Base-by-base conservation (phyloP, 1,140 invertebrate genomes). In the Conus betulinus region DNA sequence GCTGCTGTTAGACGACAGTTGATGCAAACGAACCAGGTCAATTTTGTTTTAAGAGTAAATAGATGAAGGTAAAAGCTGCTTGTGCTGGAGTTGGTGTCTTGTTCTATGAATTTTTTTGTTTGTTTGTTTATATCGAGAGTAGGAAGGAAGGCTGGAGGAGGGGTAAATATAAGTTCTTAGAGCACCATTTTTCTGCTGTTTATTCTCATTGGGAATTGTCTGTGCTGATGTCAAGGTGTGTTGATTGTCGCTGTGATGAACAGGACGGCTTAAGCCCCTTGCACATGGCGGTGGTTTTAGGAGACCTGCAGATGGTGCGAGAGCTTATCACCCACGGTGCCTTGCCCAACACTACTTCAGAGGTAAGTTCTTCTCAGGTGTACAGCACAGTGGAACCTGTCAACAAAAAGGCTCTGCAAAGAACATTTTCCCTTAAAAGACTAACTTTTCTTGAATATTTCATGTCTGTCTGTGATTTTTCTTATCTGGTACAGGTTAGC, bases 321-420 rank as follows among this genome's bases (percentile, higher is more conserved):
- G 85, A 87, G 25, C 85, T 87, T 5, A 87, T 87, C 13, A 87
- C 52, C n/a, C 85, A 87, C 57, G 85, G 85, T 76, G 85, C 85
- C 85, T 87, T 78, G 39, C 85, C 85, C 39, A 53, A 74, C 74
- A 87, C 85, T 17, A 27, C 74, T 13, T 87, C 85, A 17, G 85
- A 76, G 74, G 85, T 87, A 78, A 27, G 82, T 15, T 39, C 4
- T 53, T 81, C 5, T 81, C 20, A 39, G 39, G 39, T 39, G 39
- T 39, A 39, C 39, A 39, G 39, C 39, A 39, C 39, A 39, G 39
- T 39, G 39, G 39, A 39, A 39, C 39, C 39, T 39, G 0, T 39
- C 39, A 3, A 39, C 0, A 39, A 39, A 39, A 39, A 39, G 39
- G 39, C 39, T 39, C 39, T 13, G n/a, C 60, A 63, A 1, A 11